Conservation (phyloP, 2,888 invertebrate species). For the Torymus tubicola region DNA sequence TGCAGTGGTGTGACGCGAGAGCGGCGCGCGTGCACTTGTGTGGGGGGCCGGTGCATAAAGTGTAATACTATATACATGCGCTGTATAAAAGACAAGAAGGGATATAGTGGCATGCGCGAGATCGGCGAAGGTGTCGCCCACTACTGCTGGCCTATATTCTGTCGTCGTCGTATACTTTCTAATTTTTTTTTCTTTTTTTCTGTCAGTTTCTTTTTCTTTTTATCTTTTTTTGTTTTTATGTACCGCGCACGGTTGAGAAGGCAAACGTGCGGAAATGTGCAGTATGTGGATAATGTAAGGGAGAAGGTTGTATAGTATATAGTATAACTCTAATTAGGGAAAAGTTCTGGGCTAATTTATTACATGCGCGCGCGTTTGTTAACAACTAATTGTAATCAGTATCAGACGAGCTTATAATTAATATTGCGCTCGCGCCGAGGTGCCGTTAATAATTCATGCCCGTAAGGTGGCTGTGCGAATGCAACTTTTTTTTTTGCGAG, state of each 20-base stretch:
- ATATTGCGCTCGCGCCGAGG: constrained; percentile 29
- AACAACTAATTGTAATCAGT: constrained; percentile 48
- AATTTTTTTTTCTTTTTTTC: neutral
- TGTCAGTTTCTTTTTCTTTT: neutral
- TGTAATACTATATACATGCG: too few species aligned
- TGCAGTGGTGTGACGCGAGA: too few species aligned
- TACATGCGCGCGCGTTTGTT: neutral
- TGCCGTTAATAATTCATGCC: neutral
- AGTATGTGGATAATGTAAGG: too few species aligned
- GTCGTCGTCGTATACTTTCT: neutral
- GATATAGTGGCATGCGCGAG: too few species aligned
- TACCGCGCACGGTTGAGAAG: neutral
- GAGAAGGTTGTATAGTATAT: too few species aligned
- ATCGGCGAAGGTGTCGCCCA: too few species aligned
- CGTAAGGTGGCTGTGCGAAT: neutral
- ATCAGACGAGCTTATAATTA: constrained; percentile 42
- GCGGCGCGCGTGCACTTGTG: too few species aligned
- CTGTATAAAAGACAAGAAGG: too few species aligned
- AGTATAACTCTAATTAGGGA: constrained; percentile 42
- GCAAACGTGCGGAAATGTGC: too few species aligned
- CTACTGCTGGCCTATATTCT: neutral
- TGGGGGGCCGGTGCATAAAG: too few species aligned
- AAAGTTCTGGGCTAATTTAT: constrained; percentile 47
- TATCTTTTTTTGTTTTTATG: neutral
- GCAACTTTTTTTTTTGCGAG: neutral